Percentiles rank a stretch among this genome's conserved stretches.
Evolutionary conservation across 2,113 vertebrate species (phyloP).

Genomic region (Eudyptes chrysolophus): DNA sequence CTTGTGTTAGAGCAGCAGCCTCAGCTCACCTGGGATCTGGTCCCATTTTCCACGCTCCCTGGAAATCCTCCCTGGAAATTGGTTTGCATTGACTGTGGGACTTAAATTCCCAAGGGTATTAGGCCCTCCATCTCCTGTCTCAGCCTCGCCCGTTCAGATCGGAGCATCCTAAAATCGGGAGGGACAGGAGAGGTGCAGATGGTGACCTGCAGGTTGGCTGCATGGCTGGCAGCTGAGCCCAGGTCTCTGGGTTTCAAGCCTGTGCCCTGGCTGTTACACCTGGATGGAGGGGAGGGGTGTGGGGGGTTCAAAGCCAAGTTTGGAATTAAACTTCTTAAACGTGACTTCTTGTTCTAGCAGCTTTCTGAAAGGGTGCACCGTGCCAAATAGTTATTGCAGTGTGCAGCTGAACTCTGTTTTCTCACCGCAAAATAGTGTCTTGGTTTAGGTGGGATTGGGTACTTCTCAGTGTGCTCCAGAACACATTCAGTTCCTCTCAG

Average conservation of each 20-base stretch:
- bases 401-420: not conserved
- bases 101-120: not conserved
- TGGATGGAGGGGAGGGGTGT: not conserved
- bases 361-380: accelerated
- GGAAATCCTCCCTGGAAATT: not conserved
- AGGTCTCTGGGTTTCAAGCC: not conserved
- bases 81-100: not conserved
- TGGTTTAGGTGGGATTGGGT: not conserved
- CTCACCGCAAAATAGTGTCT: not conserved
- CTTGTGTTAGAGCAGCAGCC: not conserved
- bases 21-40: not conserved
- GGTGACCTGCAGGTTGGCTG: not conserved
- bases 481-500: not conserved
- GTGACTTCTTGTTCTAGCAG: not conserved
- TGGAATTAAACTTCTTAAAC: not conserved
- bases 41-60: not conserved
- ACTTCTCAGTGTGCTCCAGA: not conserved
- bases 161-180: not conserved
- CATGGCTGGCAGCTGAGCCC: not conserved
- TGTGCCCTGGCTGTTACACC: not conserved
- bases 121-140: not conserved
- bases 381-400: not conserved
- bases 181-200: not conserved
- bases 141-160: not conserved
- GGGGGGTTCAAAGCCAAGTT: not conserved